These are phyloP conservation scores for Zygogramma bicolorata DNA, from an alignment of 2,888 invertebrate species.

Conservation along the genomic window DNA sequence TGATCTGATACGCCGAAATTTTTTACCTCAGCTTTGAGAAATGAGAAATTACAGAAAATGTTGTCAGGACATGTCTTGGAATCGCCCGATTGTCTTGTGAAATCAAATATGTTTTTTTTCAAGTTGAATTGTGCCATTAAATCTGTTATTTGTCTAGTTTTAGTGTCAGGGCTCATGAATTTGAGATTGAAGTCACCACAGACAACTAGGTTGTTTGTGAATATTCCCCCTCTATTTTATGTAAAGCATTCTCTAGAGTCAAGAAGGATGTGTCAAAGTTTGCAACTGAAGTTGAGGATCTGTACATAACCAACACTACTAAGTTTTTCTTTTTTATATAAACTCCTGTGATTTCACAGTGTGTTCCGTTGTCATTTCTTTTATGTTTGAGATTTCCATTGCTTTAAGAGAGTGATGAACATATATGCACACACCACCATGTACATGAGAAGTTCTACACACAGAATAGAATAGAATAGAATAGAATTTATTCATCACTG, in stretches of 20 bases:
- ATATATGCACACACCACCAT: not conserved
- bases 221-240: not conserved
- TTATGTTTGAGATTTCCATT: not conserved
- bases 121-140: not conserved
- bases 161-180: not conserved
- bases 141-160: not conserved
- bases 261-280: not conserved
- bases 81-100: not conserved
- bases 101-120: not conserved
- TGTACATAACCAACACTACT: not conserved
- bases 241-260: not conserved
- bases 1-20: not conserved
- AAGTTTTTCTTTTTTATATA: not conserved
- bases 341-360: not conserved
- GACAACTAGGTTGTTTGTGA: not conserved
- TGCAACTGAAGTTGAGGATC: not conserved
- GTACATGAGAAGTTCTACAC: not conserved
- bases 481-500: too few species aligned
- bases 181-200: not conserved
- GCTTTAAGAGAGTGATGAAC: not conserved
- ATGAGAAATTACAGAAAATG: not conserved
- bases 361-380: not conserved
- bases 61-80: constrained; percentile 8
- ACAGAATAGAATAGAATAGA: too few species aligned
- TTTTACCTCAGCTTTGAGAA: not conserved